Evolutionary conservation across 2,797 vertebrate genomes (phyloP).

Genomic region (Arctocebus calabarensis): DNA sequence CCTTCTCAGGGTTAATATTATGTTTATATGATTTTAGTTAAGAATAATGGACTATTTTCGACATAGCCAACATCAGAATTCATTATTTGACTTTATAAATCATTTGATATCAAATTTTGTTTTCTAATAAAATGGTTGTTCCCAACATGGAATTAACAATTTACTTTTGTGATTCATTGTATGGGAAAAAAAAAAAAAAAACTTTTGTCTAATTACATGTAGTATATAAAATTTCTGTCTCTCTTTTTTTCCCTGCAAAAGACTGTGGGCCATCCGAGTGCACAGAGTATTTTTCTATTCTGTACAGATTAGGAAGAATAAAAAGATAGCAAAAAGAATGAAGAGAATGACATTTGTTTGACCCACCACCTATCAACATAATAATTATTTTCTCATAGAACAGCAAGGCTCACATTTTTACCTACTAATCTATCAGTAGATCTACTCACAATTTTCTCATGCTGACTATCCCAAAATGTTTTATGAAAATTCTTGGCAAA

Average conservation of each 20-base stretch:
- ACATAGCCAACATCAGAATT: background rate
- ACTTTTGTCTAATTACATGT: background rate
- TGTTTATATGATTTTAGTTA: background rate
- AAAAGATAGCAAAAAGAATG: background rate
- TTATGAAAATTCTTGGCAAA: background rate
- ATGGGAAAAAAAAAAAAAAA: background rate
- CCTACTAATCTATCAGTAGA: background rate
- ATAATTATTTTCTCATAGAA: constrained; percentile 20
- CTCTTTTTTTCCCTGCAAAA: background rate
- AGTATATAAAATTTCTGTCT: background rate
- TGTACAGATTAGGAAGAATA: background rate
- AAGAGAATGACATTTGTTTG: background rate
- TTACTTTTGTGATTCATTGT: background rate
- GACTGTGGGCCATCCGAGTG: background rate
- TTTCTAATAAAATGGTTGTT: background rate
- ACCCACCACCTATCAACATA: background rate
- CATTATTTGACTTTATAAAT: background rate
- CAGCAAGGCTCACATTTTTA: background rate
- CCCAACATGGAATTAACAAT: background rate
- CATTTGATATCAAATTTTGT: background rate
- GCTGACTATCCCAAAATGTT: background rate
- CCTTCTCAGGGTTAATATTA: background rate
- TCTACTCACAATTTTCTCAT: background rate
- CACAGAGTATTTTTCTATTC: background rate
- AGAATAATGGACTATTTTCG: background rate